Evolutionary conservation across 2,888 invertebrate species (phyloP).

Genomic region (Cremastobaeus sp.): DNA sequence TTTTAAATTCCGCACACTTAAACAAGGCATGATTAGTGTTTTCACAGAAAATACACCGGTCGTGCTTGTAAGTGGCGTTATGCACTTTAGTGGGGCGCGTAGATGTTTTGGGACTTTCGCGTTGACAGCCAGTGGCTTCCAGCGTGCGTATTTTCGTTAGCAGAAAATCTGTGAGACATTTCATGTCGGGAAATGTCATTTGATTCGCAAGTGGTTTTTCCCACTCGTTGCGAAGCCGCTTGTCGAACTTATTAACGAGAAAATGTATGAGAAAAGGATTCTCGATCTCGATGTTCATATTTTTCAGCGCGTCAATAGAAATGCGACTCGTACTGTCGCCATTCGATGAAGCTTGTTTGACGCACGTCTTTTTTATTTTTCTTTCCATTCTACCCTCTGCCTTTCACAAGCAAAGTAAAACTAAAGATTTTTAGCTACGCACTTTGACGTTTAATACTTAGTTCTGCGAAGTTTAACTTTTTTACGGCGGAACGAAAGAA

Average conservation of each 20-base stretch:
- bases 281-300: no score
- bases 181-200: neutral
- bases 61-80: neutral
- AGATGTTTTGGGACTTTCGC: no score
- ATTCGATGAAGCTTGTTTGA: constrained; percentile 47
- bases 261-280: neutral
- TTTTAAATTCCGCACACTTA: neutral
- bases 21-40: neutral
- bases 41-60: neutral
- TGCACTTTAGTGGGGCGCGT: neutral
- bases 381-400: constrained; percentile 12
- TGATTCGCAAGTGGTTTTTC: neutral
- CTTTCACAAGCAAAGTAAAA: constrained; percentile 36
- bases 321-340: constrained; percentile 22
- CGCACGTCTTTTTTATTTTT: constrained; percentile 15
- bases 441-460: constrained; percentile 16
- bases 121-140: no score
- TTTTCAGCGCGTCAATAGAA: no score
- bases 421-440: constrained; percentile 6
- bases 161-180: neutral
- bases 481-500: no score
- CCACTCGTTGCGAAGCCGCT: neutral
- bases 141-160: no score
- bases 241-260: neutral
- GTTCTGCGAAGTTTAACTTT: constrained; percentile 10